Evolutionary conservation across 2,888 invertebrate genomes (phyloP).

Genomic region (Oegoconia quadripuncta): DNA sequence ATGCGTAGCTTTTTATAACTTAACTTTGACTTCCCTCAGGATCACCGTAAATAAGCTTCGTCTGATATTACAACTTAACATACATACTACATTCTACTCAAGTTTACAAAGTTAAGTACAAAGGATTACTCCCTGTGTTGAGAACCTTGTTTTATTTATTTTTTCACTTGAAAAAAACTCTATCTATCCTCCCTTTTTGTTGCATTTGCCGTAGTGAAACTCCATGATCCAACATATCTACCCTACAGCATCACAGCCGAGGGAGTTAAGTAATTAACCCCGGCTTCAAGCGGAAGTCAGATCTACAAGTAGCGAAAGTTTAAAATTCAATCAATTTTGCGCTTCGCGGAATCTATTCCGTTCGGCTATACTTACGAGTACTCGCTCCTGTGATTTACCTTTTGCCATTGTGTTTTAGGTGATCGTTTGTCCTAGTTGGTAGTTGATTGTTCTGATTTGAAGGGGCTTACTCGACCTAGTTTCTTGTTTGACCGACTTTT

Average conservation of each 20-base stretch:
- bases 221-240: neutral
- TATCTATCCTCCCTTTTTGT: neutral
- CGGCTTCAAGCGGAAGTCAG: conserved; percentile 24
- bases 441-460: conserved; percentile 3
- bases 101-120: too few species aligned
- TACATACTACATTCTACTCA: too few species aligned
- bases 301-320: conserved; percentile 35
- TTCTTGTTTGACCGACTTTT: neutral
- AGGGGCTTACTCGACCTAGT: neutral
- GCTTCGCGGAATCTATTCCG: conserved; percentile 37
- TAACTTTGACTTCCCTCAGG: too few species aligned
- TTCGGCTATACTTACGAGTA: conserved; percentile 22
- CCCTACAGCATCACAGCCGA: conserved; percentile 18
- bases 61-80: too few species aligned
- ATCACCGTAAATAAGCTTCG: too few species aligned
- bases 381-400: conserved; percentile 35
- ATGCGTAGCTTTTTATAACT: too few species aligned
- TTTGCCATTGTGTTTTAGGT: conserved; percentile 13
- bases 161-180: neutral
- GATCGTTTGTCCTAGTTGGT: conserved; percentile 1
- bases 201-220: neutral
- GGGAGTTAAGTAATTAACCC: conserved; percentile 43
- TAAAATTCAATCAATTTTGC: conserved; percentile 59
- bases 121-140: neutral
- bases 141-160: neutral